These are phyloP conservation scores for Ceratosolen fusciceps DNA, from an alignment of 1,140 invertebrate species.

Conservation along the genomic window DNA sequence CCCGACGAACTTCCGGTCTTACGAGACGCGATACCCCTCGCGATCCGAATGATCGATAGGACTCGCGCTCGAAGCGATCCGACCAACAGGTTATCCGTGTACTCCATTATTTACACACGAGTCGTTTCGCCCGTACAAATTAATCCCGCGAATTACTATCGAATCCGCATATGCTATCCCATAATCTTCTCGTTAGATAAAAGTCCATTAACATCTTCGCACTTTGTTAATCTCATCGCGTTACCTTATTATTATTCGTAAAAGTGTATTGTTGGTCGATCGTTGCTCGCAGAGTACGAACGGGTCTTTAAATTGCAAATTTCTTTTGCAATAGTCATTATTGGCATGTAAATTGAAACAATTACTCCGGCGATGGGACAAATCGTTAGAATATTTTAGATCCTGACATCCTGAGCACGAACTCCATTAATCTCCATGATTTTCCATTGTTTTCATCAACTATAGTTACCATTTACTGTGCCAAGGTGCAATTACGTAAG, in stretches of 20 bases:
- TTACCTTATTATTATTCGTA: constrained; percentile 1
- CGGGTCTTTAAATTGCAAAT: not conserved
- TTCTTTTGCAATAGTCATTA: not conserved
- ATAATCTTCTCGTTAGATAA: not conserved
- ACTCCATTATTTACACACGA: not conserved
- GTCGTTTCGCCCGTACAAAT: not conserved
- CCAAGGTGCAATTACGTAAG: too few species aligned
- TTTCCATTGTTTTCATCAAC: too few species aligned
- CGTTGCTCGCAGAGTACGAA: not conserved
- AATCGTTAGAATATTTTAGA: not conserved
- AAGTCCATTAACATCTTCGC: not conserved
- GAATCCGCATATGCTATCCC: not conserved
- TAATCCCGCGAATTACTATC: not conserved
- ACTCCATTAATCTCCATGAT: too few species aligned
- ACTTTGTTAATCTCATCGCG: not conserved
- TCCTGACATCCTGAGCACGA: not conserved
- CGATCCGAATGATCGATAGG: constrained; percentile 34
- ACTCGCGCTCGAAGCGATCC: not conserved
- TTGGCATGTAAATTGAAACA: not conserved
- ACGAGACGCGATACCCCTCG: constrained; percentile 40
- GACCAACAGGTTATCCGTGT: not conserved
- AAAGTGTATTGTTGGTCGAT: not conserved
- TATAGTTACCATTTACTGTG: too few species aligned
- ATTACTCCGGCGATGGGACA: not conserved
- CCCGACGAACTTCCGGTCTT: constrained; percentile 53